Conservation (phyloP, 2,888 invertebrate species). For the Nezara viridula region DNA sequence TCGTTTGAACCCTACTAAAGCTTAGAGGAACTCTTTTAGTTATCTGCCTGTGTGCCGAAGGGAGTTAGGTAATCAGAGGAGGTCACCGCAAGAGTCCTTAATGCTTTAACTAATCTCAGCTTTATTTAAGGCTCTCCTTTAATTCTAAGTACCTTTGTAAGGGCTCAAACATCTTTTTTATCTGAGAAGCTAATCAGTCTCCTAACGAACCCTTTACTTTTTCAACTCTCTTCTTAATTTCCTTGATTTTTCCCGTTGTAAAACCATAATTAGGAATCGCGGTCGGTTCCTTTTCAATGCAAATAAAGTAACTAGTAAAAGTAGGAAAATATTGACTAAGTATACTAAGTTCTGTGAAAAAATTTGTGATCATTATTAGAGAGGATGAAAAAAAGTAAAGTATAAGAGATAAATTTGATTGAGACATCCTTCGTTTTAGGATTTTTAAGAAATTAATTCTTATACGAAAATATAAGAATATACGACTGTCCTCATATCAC, state of each 20-base stretch:
- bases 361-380: too few species aligned
- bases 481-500: too few species aligned
- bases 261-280: background rate
- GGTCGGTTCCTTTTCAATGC: background rate
- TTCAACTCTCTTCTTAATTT: constrained; percentile 12
- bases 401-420: background rate
- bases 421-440: too few species aligned
- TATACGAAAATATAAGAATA: too few species aligned
- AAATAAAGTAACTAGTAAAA: background rate
- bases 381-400: background rate
- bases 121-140: constrained; percentile 33
- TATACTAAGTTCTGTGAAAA: background rate
- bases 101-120: constrained; percentile 42
- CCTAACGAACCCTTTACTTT: constrained; percentile 46
- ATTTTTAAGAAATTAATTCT: too few species aligned
- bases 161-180: constrained; percentile 39
- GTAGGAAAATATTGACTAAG: background rate
- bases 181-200: constrained; percentile 40
- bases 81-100: background rate
- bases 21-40: background rate
- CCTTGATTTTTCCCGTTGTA: background rate
- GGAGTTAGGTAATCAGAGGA: background rate
- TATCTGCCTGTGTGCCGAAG: background rate
- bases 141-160: constrained; percentile 44
- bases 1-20: background rate